Evolutionary conservation across 2,113 vertebrate species (phyloP).

Genomic region (Sinocyclocheilus rhinocerous): DNA sequence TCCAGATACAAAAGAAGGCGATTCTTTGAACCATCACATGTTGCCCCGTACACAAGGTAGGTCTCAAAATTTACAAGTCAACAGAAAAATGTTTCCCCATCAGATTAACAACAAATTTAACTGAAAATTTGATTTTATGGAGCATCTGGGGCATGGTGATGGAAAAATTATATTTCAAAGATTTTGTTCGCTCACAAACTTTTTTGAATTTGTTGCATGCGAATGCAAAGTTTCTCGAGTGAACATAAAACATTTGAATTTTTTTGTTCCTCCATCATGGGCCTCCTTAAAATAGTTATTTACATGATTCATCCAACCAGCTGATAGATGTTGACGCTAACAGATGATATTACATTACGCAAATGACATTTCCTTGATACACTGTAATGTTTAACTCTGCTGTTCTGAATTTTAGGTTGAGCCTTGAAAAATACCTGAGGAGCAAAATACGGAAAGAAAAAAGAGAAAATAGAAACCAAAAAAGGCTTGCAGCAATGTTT

Average conservation of each 20-base stretch:
- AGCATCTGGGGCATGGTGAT: too few relatives aligned
- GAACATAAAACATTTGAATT: neutral
- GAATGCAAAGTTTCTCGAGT: rapidly evolving
- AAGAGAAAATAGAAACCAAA: conserved; percentile 63
- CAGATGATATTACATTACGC: neutral
- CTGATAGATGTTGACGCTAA: neutral
- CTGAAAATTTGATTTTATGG: too few relatives aligned
- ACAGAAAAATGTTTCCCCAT: neutral
- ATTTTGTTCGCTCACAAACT: neutral
- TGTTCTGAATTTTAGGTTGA: conserved; percentile 76
- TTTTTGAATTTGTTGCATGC: neutral
- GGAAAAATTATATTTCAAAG: neutral
- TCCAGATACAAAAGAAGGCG: conserved; percentile 80
- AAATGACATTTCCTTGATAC: neutral
- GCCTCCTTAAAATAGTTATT: neutral
- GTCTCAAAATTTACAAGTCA: too few relatives aligned
- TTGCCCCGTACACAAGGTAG: conserved; percentile 82
- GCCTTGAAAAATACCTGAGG: conserved; percentile 78
- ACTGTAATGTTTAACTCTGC: neutral
- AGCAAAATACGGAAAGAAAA: conserved; percentile 60
- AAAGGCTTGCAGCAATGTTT: conserved; percentile 75
- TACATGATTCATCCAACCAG: neutral
- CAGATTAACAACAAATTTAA: neutral
- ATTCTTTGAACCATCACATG: conserved; percentile 84
- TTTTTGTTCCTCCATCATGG: neutral